phyloP scores from a whole-genome alignment of 2,113 vertebrate species.

The Plecturocebus donacophilus region DNA sequence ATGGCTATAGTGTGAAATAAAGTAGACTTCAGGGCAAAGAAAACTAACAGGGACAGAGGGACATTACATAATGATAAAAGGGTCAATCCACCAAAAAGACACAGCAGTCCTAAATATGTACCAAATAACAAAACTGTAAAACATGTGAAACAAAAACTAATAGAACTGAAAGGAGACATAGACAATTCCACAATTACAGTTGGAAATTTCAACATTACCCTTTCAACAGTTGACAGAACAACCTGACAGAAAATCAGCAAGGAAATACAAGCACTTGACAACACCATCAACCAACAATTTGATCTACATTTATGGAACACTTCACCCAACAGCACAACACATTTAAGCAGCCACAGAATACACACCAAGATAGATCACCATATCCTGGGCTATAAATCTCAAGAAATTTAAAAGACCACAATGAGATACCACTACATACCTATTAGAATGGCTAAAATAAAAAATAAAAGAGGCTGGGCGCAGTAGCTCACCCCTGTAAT shows the following conservation, averaged over 20 bases:
- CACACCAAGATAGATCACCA: background rate
- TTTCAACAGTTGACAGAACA: background rate
- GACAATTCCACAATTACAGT: background rate
- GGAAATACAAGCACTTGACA: background rate
- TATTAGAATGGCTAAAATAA: background rate
- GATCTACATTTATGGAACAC: background rate
- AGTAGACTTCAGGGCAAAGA: background rate
- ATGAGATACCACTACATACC: background rate
- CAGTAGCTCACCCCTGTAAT: too few relatives aligned
- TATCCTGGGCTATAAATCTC: background rate
- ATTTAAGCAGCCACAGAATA: background rate
- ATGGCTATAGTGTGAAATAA: background rate
- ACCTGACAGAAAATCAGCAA: background rate
- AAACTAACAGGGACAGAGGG: background rate
- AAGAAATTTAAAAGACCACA: background rate
- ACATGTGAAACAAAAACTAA: background rate
- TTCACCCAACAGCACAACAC: background rate
- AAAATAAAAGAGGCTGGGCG: background rate
- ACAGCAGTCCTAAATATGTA: background rate
- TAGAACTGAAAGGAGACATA: background rate
- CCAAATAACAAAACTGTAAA: background rate
- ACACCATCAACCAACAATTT: background rate
- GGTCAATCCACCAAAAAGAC: background rate
- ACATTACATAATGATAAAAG: background rate
- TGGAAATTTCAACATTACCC: background rate